Conservation (phyloP, 1,140 invertebrate genomes). For the Anastrepha obliqua region DNA sequence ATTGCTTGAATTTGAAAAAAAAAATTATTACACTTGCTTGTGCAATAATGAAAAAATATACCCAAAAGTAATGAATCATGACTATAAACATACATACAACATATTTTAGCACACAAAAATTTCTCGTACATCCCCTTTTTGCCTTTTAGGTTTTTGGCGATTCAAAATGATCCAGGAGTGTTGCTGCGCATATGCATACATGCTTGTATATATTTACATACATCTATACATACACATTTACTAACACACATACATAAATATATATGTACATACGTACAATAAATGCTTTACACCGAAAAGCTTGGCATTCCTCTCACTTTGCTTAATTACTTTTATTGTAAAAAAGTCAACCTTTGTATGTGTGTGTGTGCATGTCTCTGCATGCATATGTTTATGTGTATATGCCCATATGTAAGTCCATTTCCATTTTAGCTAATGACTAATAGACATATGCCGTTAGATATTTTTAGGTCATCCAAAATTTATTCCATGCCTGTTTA, state of each 20-base stretch:
- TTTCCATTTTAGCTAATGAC: slow-evolving; percentile 24
- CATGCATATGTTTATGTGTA: neutral
- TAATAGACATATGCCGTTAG: neutral
- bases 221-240: neutral
- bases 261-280: neutral
- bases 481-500: neutral
- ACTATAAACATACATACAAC: no score
- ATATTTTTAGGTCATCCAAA: neutral
- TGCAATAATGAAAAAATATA: neutral
- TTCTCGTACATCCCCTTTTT: no score
- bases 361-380: neutral
- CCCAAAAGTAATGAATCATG: no score
- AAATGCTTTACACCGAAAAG: neutral
- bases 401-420: neutral
- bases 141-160: no score
- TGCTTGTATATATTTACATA: neutral
- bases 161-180: no score
- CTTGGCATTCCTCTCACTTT: neutral
- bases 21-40: neutral
- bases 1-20: neutral
- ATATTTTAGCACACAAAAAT: no score
- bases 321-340: slow-evolving; percentile 23
- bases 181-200: no score
- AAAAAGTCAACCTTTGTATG: neutral
- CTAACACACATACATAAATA: neutral